Percentiles rank a stretch among this genome's conserved stretches.
These are phyloP conservation scores for Rhingia rostrata DNA, from an alignment of 2,888 invertebrate genomes.

Conservation along the genomic window DNA sequence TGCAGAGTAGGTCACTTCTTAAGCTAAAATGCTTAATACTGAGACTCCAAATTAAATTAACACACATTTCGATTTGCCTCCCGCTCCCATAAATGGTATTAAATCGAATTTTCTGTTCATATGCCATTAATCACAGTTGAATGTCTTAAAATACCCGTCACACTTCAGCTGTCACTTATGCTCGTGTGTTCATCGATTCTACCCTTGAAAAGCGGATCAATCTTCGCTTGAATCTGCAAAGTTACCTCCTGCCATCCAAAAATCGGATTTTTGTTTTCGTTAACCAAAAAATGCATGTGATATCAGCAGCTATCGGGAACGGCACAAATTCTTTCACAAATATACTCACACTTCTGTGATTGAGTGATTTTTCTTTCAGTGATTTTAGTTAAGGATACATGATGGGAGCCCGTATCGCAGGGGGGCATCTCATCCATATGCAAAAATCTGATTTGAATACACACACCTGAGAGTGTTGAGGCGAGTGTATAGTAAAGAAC, in stretches of 20 bases:
- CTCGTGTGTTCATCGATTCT: conserved; percentile 10
- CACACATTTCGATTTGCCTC: neutral
- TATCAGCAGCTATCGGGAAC: neutral
- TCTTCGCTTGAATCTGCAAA: conserved; percentile 41
- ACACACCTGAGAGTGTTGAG: conserved; percentile 41
- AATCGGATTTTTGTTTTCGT: neutral
- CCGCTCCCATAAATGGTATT: neutral
- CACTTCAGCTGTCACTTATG: conserved; percentile 30
- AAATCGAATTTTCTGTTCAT: conserved; percentile 34
- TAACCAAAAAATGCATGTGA: conserved; percentile 33
- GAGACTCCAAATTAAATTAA: too few relatives aligned
- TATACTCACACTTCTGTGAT: conserved; percentile 26
- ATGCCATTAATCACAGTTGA: conserved; percentile 43
- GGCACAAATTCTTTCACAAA: conserved; percentile 38
- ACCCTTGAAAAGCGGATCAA: conserved; percentile 15
- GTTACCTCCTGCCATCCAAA: conserved; percentile 7
- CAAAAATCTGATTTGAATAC: conserved; percentile 68
- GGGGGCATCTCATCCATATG: conserved; percentile 34
- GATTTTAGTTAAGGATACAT: conserved; percentile 56
- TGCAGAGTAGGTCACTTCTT: too few relatives aligned
- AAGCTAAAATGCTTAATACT: too few relatives aligned
- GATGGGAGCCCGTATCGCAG: conserved; percentile 10
- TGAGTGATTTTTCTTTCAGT: conserved; percentile 61
- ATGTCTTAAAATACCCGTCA: conserved; percentile 17
- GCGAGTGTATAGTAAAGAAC: neutral